phyloP scores from a whole-genome alignment of 1,140 invertebrate species.

The Ylistrum balloti region DNA sequence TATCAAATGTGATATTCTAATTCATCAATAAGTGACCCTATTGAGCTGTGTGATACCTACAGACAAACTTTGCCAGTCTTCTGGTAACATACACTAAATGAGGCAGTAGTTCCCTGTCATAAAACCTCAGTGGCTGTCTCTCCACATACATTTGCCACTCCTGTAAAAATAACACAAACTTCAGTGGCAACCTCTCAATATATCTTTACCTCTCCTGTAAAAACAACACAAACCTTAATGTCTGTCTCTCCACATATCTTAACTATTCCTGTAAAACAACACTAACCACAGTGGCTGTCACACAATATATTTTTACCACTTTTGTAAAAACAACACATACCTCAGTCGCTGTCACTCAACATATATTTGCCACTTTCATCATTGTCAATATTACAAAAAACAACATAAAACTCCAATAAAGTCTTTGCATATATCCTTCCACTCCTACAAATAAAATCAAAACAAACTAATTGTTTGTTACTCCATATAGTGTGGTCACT shows the following conservation, averaged over 20 bases:
- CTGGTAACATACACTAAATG: constrained; percentile 76
- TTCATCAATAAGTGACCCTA: too few relatives aligned
- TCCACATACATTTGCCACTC: constrained; percentile 79
- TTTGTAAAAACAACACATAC: neutral
- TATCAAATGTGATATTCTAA: too few relatives aligned
- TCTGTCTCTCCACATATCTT: neutral
- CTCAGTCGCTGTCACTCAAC: too few relatives aligned
- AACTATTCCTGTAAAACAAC: neutral
- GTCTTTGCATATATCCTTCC: too few relatives aligned
- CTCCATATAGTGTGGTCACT: too few relatives aligned
- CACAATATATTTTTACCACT: neutral
- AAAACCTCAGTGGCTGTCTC: constrained; percentile 79
- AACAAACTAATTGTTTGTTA: too few relatives aligned
- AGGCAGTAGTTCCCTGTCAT: constrained; percentile 80
- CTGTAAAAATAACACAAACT: constrained; percentile 61
- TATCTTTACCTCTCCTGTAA: constrained; percentile 73
- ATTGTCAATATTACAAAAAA: too few relatives aligned
- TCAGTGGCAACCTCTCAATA: neutral
- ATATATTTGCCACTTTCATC: too few relatives aligned
- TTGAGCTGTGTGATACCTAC: constrained; percentile 62
- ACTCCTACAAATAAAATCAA: too few relatives aligned
- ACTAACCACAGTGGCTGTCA: neutral
- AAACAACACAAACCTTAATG: neutral
- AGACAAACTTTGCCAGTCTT: constrained; percentile 79
- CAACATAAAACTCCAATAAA: too few relatives aligned